These are phyloP conservation scores for Camelus dromedarius DNA, from an alignment of 2,113 vertebrate genomes.

Conservation along the genomic window DNA sequence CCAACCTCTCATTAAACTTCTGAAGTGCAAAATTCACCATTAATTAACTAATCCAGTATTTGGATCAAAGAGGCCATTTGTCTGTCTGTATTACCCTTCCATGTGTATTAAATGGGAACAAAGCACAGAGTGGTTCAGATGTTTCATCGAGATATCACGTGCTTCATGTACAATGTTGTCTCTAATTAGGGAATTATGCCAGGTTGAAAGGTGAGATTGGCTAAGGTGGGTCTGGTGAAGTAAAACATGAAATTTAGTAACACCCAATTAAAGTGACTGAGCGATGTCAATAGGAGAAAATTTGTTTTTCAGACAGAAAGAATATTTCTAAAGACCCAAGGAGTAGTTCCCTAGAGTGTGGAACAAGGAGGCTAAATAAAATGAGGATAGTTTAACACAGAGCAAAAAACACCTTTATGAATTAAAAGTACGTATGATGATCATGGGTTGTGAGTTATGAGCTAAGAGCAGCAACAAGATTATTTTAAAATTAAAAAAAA, in stretches of 20 bases:
- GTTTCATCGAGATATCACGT: background rate
- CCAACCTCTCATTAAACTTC: background rate
- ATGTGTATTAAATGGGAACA: background rate
- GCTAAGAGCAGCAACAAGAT: background rate
- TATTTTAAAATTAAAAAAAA: background rate
- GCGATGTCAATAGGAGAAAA: background rate
- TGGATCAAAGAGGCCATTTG: background rate
- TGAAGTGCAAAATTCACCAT: background rate
- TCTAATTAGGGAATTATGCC: background rate
- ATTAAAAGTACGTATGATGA: background rate
- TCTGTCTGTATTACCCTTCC: background rate
- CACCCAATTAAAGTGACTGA: background rate
- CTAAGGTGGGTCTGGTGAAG: background rate
- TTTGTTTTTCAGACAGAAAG: background rate
- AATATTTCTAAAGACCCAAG: slow-evolving; percentile 23
- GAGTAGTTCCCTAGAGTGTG: background rate
- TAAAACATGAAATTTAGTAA: background rate
- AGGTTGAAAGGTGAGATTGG: background rate
- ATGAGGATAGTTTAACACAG: background rate
- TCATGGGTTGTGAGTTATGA: background rate
- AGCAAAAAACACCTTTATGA: background rate
- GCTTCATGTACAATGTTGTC: background rate
- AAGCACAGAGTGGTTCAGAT: background rate
- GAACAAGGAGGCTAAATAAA: slow-evolving; percentile 31
- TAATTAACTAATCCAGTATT: background rate